phyloP scores from a whole-genome alignment of 2,113 vertebrate genomes.

The Callopanchax toddi region DNA sequence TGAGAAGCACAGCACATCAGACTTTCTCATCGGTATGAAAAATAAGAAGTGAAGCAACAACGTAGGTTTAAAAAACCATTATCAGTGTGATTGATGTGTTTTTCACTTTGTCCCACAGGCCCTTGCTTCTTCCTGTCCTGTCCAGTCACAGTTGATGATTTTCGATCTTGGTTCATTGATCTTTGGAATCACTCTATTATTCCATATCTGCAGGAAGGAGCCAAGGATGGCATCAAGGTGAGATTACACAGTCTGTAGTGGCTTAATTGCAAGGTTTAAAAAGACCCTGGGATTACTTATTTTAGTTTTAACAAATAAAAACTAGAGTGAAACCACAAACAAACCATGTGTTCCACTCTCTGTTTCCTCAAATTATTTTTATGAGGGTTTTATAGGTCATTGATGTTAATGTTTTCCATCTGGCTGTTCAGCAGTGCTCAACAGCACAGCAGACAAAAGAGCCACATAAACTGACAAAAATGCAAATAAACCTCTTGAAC shows the following conservation, averaged over 20 bases:
- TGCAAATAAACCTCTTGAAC: too few relatives aligned
- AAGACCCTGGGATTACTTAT: too few relatives aligned
- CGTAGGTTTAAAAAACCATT: background rate
- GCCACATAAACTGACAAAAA: too few relatives aligned
- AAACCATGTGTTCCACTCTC: too few relatives aligned
- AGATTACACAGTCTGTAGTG: background rate
- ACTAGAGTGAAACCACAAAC: too few relatives aligned
- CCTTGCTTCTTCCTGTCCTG: slow-evolving; percentile 98
- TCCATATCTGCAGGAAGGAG: slow-evolving; percentile 96
- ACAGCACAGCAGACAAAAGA: too few relatives aligned
- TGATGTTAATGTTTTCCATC: too few relatives aligned
- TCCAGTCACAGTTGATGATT: slow-evolving; percentile 94
- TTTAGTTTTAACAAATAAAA: too few relatives aligned
- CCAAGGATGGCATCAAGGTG: slow-evolving; percentile 97
- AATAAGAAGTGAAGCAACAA: background rate
- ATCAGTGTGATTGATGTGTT: background rate
- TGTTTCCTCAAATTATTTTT: too few relatives aligned
- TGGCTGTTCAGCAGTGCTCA: too few relatives aligned
- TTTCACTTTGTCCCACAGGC: slow-evolving; percentile 72
- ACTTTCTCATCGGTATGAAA: slow-evolving; percentile 94
- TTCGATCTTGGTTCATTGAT: slow-evolving; percentile 97
- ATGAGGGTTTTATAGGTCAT: too few relatives aligned
- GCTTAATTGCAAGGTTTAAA: too few relatives aligned
- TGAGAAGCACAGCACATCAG: slow-evolving; percentile 97
- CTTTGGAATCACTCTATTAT: slow-evolving; percentile 99